These are phyloP conservation scores for Emydura subglobosa DNA, from an alignment of 2,113 vertebrate species.

Conservation along the genomic window DNA sequence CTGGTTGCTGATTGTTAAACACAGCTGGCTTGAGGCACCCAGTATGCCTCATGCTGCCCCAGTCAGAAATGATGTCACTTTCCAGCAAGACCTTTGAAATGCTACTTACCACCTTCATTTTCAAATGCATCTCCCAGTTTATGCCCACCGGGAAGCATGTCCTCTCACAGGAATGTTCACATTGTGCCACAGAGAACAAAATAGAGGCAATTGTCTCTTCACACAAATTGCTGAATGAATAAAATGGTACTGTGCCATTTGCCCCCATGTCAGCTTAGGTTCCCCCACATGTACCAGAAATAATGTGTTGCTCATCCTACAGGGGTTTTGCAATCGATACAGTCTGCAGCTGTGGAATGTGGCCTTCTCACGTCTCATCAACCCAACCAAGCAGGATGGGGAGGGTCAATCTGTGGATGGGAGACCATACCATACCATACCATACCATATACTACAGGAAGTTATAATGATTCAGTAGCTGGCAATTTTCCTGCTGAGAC, in stretches of 20 bases:
- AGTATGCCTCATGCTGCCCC: too few species aligned
- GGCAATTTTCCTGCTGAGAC: background rate
- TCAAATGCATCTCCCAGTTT: background rate
- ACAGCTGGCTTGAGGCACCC: background rate
- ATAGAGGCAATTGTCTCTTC: background rate
- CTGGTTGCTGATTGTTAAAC: background rate
- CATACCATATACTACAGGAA: background rate
- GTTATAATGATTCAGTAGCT: background rate
- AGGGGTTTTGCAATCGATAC: background rate
- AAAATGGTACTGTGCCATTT: background rate
- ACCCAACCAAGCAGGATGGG: background rate
- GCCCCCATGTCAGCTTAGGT: background rate
- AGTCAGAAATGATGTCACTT: background rate
- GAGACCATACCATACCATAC: background rate
- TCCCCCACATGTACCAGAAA: background rate
- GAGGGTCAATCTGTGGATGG: rapidly evolving
- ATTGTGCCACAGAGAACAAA: background rate
- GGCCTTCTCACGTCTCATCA: background rate
- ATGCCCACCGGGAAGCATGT: background rate
- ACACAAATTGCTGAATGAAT: background rate
- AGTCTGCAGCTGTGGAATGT: background rate
- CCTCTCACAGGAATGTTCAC: background rate
- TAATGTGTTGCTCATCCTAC: background rate
- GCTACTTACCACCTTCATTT: rapidly evolving
- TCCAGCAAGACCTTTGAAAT: background rate